phyloP scores from a whole-genome alignment of 1,140 invertebrate species.

The Bombus impatiens region DNA sequence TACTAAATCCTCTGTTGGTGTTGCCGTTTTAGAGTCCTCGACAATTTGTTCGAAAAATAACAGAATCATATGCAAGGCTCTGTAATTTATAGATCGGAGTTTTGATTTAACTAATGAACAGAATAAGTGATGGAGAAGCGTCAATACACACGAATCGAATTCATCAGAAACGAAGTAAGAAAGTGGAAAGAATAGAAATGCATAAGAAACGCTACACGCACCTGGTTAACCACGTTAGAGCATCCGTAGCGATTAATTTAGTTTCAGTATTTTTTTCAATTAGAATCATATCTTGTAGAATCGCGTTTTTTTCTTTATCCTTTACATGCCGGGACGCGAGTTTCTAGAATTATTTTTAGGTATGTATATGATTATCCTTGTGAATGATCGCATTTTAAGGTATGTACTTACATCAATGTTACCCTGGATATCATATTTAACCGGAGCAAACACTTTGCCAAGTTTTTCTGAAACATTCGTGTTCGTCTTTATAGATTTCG shows the following conservation, averaged over 20 bases:
- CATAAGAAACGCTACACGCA: slow-evolving; percentile 63
- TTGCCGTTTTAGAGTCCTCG: slow-evolving; percentile 79
- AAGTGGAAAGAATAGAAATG: not conserved
- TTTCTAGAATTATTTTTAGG: slow-evolving; percentile 82
- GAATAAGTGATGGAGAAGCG: not conserved
- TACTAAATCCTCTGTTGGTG: slow-evolving; percentile 82
- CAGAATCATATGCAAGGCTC: slow-evolving; percentile 85
- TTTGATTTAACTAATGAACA: slow-evolving; percentile 10
- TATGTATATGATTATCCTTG: slow-evolving; percentile 23
- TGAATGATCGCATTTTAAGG: not conserved
- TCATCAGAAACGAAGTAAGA: not conserved
- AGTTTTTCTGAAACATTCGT: slow-evolving; percentile 85
- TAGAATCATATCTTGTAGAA: slow-evolving; percentile 86
- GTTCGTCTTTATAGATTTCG: not conserved
- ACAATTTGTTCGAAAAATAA: slow-evolving; percentile 84
- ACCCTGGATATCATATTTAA: slow-evolving; percentile 88
- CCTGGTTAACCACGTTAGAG: slow-evolving; percentile 88
- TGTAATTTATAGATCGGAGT: slow-evolving; percentile 69
- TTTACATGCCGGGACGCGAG: slow-evolving; percentile 83
- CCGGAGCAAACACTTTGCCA: slow-evolving; percentile 87
- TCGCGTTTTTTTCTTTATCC: slow-evolving; percentile 83
- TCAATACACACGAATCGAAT: not conserved
- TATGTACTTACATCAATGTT: slow-evolving; percentile 86
- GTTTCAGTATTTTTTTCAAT: slow-evolving; percentile 82
- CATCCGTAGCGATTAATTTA: slow-evolving; percentile 82